Percentiles rank a stretch among this genome's conserved stretches.
phyloP scores from a whole-genome alignment of 2,888 invertebrate genomes.

The Zaprionus lineosus region DNA sequence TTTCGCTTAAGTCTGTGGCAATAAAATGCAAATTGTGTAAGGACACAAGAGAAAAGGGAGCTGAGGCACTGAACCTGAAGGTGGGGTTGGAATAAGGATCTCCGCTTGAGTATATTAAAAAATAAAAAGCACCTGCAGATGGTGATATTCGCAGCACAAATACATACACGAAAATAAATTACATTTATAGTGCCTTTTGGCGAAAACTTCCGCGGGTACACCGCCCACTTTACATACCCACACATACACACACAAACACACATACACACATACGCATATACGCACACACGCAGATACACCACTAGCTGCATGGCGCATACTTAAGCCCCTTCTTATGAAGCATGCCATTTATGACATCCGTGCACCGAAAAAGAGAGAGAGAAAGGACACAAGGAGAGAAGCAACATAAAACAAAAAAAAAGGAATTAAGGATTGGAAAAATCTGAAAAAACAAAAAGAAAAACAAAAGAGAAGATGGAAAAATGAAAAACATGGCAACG shows the following conservation, averaged over 20 bases:
- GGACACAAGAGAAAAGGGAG: too few species aligned
- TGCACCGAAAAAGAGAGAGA: constrained; percentile 47
- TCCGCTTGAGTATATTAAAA: constrained; percentile 63
- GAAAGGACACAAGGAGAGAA: constrained; percentile 9
- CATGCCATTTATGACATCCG: constrained; percentile 78
- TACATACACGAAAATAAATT: constrained; percentile 60
- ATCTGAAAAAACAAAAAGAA: constrained; percentile 14
- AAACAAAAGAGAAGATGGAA: background rate
- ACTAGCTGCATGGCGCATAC: constrained; percentile 33
- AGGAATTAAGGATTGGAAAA: constrained; percentile 13
- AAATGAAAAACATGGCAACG: constrained; percentile 39
- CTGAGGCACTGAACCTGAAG: too few species aligned
- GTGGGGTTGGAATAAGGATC: too few species aligned
- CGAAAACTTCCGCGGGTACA: constrained; percentile 43
- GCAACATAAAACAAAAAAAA: constrained; percentile 23
- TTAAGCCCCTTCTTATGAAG: constrained; percentile 51
- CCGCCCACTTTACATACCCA: too few species aligned
- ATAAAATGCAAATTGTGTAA: constrained; percentile 75
- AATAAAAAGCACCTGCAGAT: constrained; percentile 72
- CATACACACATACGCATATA: background rate
- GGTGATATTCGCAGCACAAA: constrained; percentile 44
- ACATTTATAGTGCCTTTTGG: constrained; percentile 64
- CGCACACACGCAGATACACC: constrained; percentile 8
- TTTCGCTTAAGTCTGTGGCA: constrained; percentile 22
- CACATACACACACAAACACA: background rate